phyloP scores from a whole-genome alignment of 2,113 vertebrate genomes.

The Albula goreensis region DNA sequence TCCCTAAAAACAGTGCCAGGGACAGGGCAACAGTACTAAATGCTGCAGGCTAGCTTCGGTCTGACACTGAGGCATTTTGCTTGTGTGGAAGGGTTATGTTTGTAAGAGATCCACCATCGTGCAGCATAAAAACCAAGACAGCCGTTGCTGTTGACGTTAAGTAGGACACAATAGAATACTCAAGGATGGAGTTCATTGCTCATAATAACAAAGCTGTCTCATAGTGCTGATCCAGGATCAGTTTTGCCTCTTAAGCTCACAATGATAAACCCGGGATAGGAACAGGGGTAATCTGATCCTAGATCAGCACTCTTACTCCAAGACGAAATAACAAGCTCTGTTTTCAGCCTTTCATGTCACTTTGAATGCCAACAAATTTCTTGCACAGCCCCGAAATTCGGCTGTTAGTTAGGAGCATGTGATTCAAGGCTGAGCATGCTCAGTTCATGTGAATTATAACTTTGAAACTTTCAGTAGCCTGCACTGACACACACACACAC shows the following conservation, averaged over 20 bases:
- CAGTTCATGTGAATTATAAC: neutral
- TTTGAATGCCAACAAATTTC: neutral
- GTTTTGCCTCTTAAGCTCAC: no score
- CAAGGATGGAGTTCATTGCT: neutral
- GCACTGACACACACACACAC: neutral
- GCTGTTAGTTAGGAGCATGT: neutral
- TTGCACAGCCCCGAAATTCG: neutral
- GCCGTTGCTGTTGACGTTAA: neutral
- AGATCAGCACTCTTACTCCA: no score
- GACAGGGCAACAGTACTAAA: neutral
- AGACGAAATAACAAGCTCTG: neutral
- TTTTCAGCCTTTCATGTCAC: neutral
- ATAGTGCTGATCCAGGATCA: no score
- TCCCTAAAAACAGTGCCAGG: neutral
- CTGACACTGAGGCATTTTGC: neutral
- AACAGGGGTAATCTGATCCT: no score
- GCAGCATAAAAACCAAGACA: neutral
- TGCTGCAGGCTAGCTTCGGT: neutral
- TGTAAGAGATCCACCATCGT: neutral
- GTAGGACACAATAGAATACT: neutral
- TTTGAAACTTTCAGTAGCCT: constrained; percentile 1
- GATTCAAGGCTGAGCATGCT: neutral
- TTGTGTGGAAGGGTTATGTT: neutral
- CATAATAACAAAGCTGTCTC: no score
- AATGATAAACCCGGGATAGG: no score